Evolutionary conservation across 2,797 vertebrate genomes (phyloP).

Genomic region (Garrulus glandarius): DNA sequence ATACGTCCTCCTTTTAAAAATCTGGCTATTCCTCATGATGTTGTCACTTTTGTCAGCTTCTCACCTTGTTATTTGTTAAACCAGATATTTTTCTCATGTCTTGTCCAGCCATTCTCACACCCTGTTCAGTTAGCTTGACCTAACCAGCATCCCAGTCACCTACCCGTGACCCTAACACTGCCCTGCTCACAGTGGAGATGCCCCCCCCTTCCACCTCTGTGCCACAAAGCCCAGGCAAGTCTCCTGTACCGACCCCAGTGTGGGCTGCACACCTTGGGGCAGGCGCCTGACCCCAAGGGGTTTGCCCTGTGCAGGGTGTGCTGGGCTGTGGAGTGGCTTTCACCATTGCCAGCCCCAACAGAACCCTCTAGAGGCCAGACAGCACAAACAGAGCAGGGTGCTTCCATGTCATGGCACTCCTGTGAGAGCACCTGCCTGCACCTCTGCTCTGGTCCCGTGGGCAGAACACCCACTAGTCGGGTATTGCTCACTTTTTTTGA

Average conservation of each 20-base stretch:
- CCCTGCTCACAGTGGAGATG: background rate
- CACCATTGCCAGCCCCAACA: background rate
- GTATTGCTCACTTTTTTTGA: background rate
- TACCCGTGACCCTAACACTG: background rate
- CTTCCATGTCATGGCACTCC: fast-evolving
- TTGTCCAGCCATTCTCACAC: fast-evolving
- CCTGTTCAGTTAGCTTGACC: background rate
- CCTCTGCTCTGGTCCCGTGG: background rate
- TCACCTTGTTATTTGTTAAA: background rate
- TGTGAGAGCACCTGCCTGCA: background rate
- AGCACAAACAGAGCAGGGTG: fast-evolving
- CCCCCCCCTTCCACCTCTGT: fast-evolving
- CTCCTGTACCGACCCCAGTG: fast-evolving
- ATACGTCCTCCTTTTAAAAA: background rate
- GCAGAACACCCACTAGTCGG: fast-evolving
- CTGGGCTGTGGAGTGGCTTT: background rate
- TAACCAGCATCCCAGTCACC: background rate
- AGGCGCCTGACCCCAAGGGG: background rate
- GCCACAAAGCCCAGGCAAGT: fast-evolving
- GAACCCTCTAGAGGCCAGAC: background rate
- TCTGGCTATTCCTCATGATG: background rate
- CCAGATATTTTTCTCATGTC: background rate
- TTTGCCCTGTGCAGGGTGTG: background rate
- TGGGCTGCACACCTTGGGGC: fast-evolving
- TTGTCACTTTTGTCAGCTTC: background rate